Conservation (phyloP, 2,797 vertebrate genomes). For the Oreochromis grahami region DNA sequence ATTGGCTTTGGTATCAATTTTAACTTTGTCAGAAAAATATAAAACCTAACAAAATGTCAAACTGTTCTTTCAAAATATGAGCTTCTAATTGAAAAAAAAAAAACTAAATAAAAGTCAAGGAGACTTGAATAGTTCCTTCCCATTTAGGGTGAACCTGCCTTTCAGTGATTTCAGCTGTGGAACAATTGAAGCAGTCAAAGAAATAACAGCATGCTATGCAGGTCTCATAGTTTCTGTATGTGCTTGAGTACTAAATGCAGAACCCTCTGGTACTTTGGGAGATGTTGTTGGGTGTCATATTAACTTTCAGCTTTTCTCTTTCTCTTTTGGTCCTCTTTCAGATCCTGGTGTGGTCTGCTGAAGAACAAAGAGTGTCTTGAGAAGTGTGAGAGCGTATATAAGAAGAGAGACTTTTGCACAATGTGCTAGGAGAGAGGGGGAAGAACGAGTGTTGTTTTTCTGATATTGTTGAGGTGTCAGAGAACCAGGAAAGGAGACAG, state of each 20-base stretch:
- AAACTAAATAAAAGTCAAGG: not conserved
- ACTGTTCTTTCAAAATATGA: not conserved
- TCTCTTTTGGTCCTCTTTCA: conserved; percentile 39
- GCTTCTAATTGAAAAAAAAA: not conserved
- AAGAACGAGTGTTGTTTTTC: conserved; percentile 81
- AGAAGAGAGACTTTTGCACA: conserved; percentile 76
- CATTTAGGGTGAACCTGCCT: not conserved
- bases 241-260: conserved; percentile 55
- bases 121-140: not conserved
- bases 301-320: conserved; percentile 42
- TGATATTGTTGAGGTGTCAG: conserved; percentile 85
- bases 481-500: conserved; percentile 77
- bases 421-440: conserved; percentile 90
- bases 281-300: conserved; percentile 51
- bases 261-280: conserved; percentile 54
- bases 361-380: conserved; percentile 21
- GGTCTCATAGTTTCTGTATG: conserved; percentile 57
- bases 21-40: not conserved
- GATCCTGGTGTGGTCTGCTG: conserved; percentile 56
- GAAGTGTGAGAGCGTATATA: conserved; percentile 45
- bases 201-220: conserved; percentile 56
- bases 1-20: not conserved
- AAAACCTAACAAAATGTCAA: not conserved
- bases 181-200: conserved; percentile 50
- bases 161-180: conserved; percentile 49